These are phyloP conservation scores for Hirtodrosophila histrioides DNA, from an alignment of 2,888 invertebrate species.

Conservation along the genomic window DNA sequence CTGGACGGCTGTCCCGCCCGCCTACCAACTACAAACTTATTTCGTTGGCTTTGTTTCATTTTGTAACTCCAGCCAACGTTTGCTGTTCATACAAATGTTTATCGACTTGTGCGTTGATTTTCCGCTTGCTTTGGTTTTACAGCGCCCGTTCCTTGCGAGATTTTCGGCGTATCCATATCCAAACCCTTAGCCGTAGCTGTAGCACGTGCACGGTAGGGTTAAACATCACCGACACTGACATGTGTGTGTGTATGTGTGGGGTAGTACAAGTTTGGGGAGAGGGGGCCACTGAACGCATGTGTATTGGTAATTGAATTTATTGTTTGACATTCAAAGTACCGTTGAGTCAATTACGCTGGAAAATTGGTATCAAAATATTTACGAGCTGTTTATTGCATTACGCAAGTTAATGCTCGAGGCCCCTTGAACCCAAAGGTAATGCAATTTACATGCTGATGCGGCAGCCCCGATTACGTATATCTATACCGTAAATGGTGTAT, in stretches of 20 bases:
- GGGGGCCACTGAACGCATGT: conserved; percentile 44
- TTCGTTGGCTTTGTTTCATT: conserved; percentile 49
- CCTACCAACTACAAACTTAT: conserved; percentile 44
- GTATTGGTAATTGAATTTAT: conserved; percentile 82
- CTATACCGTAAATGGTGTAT: conserved; percentile 44
- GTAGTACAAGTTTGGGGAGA: too few relatives aligned
- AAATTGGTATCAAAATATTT: conserved; percentile 82
- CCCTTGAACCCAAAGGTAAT: conserved; percentile 53
- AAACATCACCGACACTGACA: conserved; percentile 50
- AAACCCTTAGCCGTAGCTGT: conserved; percentile 21
- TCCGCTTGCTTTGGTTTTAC: conserved; percentile 78
- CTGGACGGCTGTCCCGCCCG: conserved; percentile 8
- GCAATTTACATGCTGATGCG: conserved; percentile 78
- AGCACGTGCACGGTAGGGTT: conserved; percentile 76
- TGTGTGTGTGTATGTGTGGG: conserved; percentile 11
- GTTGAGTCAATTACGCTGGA: conserved; percentile 81
- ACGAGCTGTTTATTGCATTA: conserved; percentile 81
- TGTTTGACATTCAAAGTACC: conserved; percentile 82
- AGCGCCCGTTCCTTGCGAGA: conserved; percentile 48
- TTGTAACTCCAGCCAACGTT: conserved; percentile 29
- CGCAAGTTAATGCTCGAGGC: conserved; percentile 56
- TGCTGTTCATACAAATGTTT: conserved; percentile 71
- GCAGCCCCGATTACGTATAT: conserved; percentile 55
- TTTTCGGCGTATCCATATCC: conserved; percentile 58
- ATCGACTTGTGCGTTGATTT: conserved; percentile 78